These are phyloP conservation scores for Sarcophaga carnaria DNA, from an alignment of 2,888 invertebrate species.

Conservation along the genomic window DNA sequence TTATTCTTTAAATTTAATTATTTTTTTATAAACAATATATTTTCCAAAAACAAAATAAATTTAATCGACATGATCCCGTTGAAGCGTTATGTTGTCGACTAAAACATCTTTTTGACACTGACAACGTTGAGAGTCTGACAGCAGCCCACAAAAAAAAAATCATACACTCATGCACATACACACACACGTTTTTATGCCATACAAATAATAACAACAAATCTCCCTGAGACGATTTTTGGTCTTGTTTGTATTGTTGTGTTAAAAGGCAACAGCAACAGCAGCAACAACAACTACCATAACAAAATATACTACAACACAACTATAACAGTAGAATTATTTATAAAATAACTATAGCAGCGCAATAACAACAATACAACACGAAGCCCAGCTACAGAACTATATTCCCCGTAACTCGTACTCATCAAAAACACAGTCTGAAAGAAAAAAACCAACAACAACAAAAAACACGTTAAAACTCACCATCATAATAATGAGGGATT, in stretches of 20 bases:
- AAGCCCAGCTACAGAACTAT: not conserved
- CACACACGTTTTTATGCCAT: not conserved
- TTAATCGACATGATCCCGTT: conserved; percentile 79
- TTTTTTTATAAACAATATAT: not conserved
- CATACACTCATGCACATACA: conserved; percentile 4
- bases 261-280: conserved; percentile 21
- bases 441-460: conserved; percentile 15
- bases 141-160: conserved; percentile 68
- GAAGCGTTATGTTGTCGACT: conserved; percentile 81
- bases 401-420: not conserved
- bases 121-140: conserved; percentile 80
- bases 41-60: conserved; percentile 53
- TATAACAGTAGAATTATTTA: conserved; percentile 53
- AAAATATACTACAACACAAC: conserved; percentile 35
- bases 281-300: conserved; percentile 6
- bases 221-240: conserved; percentile 48
- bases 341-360: conserved; percentile 61
- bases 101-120: conserved; percentile 82
- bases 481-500: conserved; percentile 47
- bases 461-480: not conserved
- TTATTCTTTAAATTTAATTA: not conserved
- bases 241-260: conserved; percentile 46
- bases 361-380: conserved; percentile 31
- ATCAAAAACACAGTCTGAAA: not conserved
- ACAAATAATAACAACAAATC: conserved; percentile 57